Evolutionary conservation across 2,797 vertebrate species (phyloP), one percentile per base, ranked within the genome.

Genomic region (Sebastes dallii): DNA sequence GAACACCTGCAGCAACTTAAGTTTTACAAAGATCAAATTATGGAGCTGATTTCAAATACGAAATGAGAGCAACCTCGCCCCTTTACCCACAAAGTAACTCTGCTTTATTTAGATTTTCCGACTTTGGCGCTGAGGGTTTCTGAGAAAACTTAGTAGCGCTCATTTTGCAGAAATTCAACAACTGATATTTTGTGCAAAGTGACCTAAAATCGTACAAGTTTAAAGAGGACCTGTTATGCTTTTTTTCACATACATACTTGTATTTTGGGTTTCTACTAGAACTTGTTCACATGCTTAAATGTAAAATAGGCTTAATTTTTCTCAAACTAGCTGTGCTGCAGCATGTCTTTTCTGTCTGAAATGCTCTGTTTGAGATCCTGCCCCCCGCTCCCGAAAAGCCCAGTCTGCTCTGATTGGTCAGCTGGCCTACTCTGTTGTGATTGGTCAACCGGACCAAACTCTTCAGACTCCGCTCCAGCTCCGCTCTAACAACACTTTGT

Each of bases 11-110:
- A 95, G 95, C 93, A 95, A 96, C 93, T 94, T 88, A 95, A 93
- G 92, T 95, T 96, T 94, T 93, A 94, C 93, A 95, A 94, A 96
- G 94, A 95, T 95, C 87, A 94, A 95, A 95, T 95, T 95, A 95
- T 94, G 91, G 89, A 95, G 91, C 88, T 90, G 93, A 92, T 93
- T 95, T 92, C 92, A 93, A 95, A 96, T 94, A 94, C 93, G 92
- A 94, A 95, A 95, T 90, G 89, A 93, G 88, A 88, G 83, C 92
- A 88, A 81, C 87, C 84, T 69, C 50, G 54, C 90, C 82, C 66
- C 71, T 85, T 82, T 80, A 75, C 72, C 58, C 60, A 85, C 70
- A 89, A 83, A 84, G 81, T 73, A 86, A 80, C 34, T 76, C 66
- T 36, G 75, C 73, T 83, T 83, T 81, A 80, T 90, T 92, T 89